Evolutionary conservation across 1,140 invertebrate genomes (phyloP), one percentile per base, ranked within the genome.

Genomic region (Scaptomyza hsui): DNA sequence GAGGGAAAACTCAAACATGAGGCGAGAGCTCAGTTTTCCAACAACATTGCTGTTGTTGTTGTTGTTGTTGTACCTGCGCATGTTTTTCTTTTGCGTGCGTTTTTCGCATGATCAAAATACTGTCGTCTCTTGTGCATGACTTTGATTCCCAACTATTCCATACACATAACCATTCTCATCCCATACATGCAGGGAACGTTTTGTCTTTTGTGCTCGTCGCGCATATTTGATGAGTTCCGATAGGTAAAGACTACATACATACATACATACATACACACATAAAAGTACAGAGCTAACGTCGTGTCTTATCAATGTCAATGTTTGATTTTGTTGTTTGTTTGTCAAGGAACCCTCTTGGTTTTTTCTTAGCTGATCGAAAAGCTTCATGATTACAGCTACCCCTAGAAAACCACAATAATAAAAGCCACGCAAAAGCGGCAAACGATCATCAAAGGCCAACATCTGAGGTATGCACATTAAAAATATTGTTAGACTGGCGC

Each of bases 41-140:
- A 24, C 72, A 64, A 61, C 42, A 44, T 56, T 53, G 15, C 53
- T 53, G 39, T 42, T 73, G 57, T 57, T 64, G 29, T 63, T 74
- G 49, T 13, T 63, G 53, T 37, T 67, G 62, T 69, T 68, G 74
- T 86, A 88, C 81, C 82, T 86, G 81, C 72, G 74, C 82, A 85
- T 86, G 81, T 78, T 86, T 80, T 86, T 78, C 82, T 59, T 88
- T 67, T 88, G 82, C 82, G 82, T 86, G 81, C 82, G 81, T 70
- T 82, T 86, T 86, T 86, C 82, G 81, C 81, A 86, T 86, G 78
- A 86, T 86, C 81, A 86, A 86, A 88, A 78, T 71, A 69, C 79
- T 64, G 71, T 78, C 45, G 70, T 48, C 67, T 61, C 37, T 37
- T 59, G 71, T 56, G 67, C 74, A 63, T 72, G 72, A 64, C 65